These are phyloP conservation scores for Atrichornis clamosus DNA, from an alignment of 2,113 vertebrate species.

Conservation along the genomic window DNA sequence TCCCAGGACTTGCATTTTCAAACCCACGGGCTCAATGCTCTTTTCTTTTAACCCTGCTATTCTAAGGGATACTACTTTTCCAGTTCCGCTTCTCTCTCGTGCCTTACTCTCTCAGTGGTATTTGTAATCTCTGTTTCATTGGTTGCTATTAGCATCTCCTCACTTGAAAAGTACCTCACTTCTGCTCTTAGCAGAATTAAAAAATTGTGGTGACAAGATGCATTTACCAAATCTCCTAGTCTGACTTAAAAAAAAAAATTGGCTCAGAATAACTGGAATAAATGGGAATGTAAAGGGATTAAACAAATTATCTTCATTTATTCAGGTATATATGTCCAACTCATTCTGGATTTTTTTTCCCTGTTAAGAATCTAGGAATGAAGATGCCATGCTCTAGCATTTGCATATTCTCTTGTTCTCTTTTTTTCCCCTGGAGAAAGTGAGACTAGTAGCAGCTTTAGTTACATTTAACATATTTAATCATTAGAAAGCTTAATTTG, in stretches of 20 bases:
- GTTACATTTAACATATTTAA: conserved; percentile 47
- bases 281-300: background rate
- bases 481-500: conserved; percentile 4
- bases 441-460: conserved; percentile 1
- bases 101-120: background rate
- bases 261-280: background rate
- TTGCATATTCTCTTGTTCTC: background rate
- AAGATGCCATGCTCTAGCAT: background rate
- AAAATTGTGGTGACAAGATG: background rate
- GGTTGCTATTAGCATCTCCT: background rate
- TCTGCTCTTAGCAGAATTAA: background rate
- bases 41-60: background rate
- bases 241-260: background rate
- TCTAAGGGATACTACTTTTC: background rate
- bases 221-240: background rate
- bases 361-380: background rate
- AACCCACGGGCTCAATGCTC: background rate
- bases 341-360: background rate
- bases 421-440: background rate
- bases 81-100: background rate
- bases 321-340: background rate
- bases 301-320: background rate
- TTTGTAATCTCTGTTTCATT: background rate
- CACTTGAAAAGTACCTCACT: background rate
- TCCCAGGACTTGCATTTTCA: background rate